Conservation (phyloP, 1,140 invertebrate species). For the Gerris buenoi region DNA sequence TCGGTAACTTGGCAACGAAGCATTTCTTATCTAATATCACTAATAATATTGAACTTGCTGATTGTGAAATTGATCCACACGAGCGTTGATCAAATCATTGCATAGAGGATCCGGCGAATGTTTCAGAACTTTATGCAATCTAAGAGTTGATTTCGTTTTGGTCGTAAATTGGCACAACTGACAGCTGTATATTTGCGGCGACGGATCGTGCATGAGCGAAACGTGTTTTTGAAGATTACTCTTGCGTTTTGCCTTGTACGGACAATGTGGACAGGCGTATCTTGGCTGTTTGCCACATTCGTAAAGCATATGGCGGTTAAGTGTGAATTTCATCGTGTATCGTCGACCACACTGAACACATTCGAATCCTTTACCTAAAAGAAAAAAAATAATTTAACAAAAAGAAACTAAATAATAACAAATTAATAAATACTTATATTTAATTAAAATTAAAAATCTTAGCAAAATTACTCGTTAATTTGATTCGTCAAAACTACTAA, state of each 20-base stretch:
- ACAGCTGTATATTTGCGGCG: conserved; percentile 25
- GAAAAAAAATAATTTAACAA: too few relatives aligned
- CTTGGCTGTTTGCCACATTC: conserved; percentile 41
- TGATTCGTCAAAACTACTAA: too few relatives aligned
- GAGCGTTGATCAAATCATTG: too few relatives aligned
- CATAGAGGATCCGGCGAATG: too few relatives aligned
- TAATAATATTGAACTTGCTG: too few relatives aligned
- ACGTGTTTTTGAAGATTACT: not conserved
- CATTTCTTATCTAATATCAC: too few relatives aligned
- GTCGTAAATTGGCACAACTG: conserved; percentile 22
- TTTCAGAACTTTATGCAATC: conserved; percentile 24
- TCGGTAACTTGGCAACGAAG: too few relatives aligned
- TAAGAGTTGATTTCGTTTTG: conserved; percentile 22
- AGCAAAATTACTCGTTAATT: too few relatives aligned
- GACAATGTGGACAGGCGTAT: conserved; percentile 32
- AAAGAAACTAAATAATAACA: too few relatives aligned
- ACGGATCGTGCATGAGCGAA: not conserved
- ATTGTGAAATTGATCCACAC: too few relatives aligned
- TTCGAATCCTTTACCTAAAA: not conserved
- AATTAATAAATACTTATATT: too few relatives aligned
- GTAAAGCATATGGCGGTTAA: conserved; percentile 24
- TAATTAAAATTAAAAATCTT: too few relatives aligned
- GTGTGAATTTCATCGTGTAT: conserved; percentile 9
- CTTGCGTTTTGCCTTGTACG: not conserved
- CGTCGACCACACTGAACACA: conserved; percentile 13